Percentiles rank a stretch among this genome's conserved stretches.
phyloP scores from a whole-genome alignment of 37 sponge, comb jelly and placozoan species.

The Amphimedon queenslandica region DNA sequence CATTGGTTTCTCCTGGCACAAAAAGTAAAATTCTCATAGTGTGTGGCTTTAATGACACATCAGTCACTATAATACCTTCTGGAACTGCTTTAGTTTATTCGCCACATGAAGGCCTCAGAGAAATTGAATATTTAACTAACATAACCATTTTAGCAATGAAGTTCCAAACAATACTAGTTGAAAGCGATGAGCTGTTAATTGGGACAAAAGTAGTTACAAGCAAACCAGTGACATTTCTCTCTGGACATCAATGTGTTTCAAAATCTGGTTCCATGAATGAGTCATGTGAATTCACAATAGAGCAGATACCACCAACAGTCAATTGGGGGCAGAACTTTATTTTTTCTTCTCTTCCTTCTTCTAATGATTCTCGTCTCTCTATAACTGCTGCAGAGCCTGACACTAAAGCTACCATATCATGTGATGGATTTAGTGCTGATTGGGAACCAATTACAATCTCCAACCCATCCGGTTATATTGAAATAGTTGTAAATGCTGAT shows the following conservation, averaged over 20 bases:
- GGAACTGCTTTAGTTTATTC: no score
- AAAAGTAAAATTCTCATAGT: neutral
- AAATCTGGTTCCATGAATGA: neutral
- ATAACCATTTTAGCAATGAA: neutral
- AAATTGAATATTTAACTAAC: neutral
- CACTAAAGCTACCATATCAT: neutral
- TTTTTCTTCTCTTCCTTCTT: neutral
- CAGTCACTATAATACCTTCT: neutral
- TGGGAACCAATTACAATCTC: neutral
- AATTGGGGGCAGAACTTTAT: neutral
- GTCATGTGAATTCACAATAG: neutral
- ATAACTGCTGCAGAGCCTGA: neutral
- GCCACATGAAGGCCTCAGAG: no score
- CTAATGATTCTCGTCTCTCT: neutral
- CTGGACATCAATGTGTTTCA: constrained; percentile 5
- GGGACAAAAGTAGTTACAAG: neutral
- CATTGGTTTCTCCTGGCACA: neutral
- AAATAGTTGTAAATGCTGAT: neutral
- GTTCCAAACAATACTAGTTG: neutral
- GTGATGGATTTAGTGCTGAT: neutral
- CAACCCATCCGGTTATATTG: neutral
- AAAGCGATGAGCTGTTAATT: neutral
- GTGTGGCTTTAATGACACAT: neutral
- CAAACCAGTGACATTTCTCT: neutral
- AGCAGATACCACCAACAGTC: neutral